These are phyloP conservation scores for Molossus molossus DNA, from an alignment of 2,797 vertebrate species.

Conservation along the genomic window DNA sequence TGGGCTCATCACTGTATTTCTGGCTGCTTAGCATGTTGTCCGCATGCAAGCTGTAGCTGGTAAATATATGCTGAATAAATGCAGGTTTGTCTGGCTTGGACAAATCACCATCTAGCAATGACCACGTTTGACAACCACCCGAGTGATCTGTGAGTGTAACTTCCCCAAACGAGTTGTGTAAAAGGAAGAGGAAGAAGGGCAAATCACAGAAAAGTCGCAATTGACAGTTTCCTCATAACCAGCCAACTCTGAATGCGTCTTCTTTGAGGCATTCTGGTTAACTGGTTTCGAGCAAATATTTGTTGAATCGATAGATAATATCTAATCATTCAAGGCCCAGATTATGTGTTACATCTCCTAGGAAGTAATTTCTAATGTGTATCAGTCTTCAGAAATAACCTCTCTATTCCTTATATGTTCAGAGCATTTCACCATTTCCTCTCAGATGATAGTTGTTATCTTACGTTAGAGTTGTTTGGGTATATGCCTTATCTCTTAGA, in stretches of 20 bases:
- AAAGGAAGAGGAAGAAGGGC: constrained; percentile 31
- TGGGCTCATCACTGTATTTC: background rate
- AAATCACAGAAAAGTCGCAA: constrained; percentile 13
- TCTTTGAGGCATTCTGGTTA: background rate
- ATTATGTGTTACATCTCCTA: background rate
- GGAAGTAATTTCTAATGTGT: constrained; percentile 18
- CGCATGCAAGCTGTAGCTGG: background rate
- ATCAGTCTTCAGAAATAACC: constrained; percentile 43
- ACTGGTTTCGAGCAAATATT: constrained; percentile 35
- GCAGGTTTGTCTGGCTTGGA: constrained; percentile 13
- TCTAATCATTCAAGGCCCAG: background rate
- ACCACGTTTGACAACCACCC: background rate
- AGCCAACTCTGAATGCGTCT: background rate
- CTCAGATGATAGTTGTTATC: background rate
- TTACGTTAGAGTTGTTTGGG: background rate
- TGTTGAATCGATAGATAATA: constrained; percentile 10
- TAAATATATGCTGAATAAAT: background rate
- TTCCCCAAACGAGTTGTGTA: background rate
- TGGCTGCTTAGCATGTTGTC: background rate
- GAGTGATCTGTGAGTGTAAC: constrained; percentile 24
- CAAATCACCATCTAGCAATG: background rate
- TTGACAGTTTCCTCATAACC: background rate
- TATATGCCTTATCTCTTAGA: background rate
- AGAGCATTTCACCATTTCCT: background rate
- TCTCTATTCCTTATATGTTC: background rate